Evolutionary conservation across 2,113 vertebrate genomes (phyloP).

Genomic region (Dinomys branickii): DNA sequence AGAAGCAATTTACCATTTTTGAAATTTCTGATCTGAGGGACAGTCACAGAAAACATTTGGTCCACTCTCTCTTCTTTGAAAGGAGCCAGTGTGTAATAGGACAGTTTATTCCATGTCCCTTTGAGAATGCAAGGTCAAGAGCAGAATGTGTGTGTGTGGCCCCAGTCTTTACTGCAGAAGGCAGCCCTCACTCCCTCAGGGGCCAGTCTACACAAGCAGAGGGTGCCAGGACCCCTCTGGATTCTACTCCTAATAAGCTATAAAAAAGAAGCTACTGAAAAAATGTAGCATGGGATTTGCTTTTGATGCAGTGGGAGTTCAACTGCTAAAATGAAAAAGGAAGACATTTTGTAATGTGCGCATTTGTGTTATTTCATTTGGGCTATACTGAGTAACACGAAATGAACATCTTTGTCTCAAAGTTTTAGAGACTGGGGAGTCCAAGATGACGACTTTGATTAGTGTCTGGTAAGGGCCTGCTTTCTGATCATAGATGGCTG

Average conservation of each 20-base stretch:
- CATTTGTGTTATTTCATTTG: background rate
- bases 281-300: background rate
- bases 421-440: background rate
- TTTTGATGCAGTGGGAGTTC: background rate
- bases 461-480: background rate
- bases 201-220: background rate
- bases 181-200: background rate
- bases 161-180: background rate
- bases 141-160: fast-evolving
- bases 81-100: background rate
- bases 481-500: background rate
- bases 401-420: background rate
- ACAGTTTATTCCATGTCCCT: no score
- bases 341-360: background rate
- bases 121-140: no score
- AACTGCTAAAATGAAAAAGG: background rate
- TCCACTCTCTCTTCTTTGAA: background rate
- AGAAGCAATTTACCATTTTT: background rate
- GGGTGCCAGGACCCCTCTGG: background rate
- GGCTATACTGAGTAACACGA: background rate
- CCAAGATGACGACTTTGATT: background rate
- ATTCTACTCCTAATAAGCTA: background rate
- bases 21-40: background rate
- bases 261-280: background rate
- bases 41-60: background rate